phyloP scores from a whole-genome alignment of 1,140 invertebrate genomes.

The Drosophila equinoxialis region DNA sequence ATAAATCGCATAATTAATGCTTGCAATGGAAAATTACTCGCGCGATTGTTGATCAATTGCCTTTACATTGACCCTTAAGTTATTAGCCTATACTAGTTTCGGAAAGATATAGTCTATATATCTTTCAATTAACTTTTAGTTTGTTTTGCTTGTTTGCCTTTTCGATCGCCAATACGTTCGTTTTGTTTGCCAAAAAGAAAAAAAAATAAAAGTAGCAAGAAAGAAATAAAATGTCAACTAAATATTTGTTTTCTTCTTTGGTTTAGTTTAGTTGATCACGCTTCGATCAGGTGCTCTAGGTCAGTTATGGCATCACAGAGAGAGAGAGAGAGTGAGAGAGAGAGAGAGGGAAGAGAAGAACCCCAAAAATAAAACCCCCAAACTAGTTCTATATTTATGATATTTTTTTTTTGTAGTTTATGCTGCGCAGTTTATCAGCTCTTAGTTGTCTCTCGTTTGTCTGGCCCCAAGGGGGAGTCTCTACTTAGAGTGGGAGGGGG shows the following conservation, averaged over 20 bases:
- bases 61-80: constrained; percentile 19
- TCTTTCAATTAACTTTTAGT: not conserved
- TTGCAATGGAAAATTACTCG: constrained; percentile 62
- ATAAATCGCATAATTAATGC: constrained; percentile 79
- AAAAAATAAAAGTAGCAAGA: too few relatives aligned
- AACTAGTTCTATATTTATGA: constrained; percentile 64
- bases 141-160: constrained; percentile 7
- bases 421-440: constrained; percentile 74
- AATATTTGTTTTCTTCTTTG: too few relatives aligned
- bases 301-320: constrained; percentile 68
- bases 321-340: constrained; percentile 6
- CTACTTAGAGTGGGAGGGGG: not conserved
- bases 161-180: not conserved
- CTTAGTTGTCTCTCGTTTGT: constrained; percentile 16
- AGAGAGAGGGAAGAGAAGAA: constrained; percentile 26
- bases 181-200: constrained; percentile 4
- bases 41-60: constrained; percentile 24
- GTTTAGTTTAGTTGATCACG: constrained; percentile 60
- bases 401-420: constrained; percentile 54
- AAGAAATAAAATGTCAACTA: not conserved
- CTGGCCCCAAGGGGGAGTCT: constrained; percentile 7
- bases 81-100: constrained; percentile 13
- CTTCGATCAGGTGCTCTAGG: constrained; percentile 73
- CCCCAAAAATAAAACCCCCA: constrained; percentile 69
- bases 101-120: not conserved